A percentile compares a stretch with the other conserved stretches of the same genome.
Evolutionary conservation across 2,888 invertebrate species (phyloP).

Genomic region (Formica aserva): DNA sequence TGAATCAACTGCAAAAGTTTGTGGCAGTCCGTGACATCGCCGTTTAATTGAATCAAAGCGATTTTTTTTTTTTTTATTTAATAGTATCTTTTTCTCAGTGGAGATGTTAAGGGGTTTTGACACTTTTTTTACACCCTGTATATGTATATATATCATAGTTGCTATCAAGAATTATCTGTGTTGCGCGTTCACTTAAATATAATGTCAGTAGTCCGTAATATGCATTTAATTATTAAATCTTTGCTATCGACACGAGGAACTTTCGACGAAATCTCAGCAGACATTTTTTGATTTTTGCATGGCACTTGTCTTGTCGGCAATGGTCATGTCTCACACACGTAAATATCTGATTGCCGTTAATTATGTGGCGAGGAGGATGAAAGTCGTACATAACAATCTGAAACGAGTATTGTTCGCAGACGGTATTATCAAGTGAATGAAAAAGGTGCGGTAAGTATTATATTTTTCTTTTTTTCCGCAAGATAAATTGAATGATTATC

Average conservation of each 20-base stretch:
- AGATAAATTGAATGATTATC: background rate
- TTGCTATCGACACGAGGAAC: background rate
- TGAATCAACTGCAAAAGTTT: too few relatives aligned
- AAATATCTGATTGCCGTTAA: conserved; percentile 40
- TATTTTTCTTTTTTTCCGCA: background rate
- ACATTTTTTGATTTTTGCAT: background rate
- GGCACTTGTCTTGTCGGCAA: background rate
- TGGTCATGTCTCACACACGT: conserved; percentile 15
- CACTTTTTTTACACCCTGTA: too few relatives aligned
- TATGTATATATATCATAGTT: background rate
- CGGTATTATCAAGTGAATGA: background rate
- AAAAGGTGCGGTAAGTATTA: background rate
- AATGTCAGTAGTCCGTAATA: background rate
- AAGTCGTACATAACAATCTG: conserved; percentile 27
- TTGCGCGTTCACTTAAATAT: background rate
- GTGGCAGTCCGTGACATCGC: too few relatives aligned
- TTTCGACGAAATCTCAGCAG: background rate
- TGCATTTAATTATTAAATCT: conserved; percentile 14
- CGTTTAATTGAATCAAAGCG: too few relatives aligned
- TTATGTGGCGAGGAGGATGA: conserved; percentile 23
- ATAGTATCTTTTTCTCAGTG: too few relatives aligned
- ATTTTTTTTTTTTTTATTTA: too few relatives aligned
- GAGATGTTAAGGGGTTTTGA: too few relatives aligned
- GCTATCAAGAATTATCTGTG: background rate
- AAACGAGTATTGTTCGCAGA: background rate